These are phyloP conservation scores for Micropoecilia bifurca DNA, from an alignment of 2,797 vertebrate genomes.

Conservation along the genomic window DNA sequence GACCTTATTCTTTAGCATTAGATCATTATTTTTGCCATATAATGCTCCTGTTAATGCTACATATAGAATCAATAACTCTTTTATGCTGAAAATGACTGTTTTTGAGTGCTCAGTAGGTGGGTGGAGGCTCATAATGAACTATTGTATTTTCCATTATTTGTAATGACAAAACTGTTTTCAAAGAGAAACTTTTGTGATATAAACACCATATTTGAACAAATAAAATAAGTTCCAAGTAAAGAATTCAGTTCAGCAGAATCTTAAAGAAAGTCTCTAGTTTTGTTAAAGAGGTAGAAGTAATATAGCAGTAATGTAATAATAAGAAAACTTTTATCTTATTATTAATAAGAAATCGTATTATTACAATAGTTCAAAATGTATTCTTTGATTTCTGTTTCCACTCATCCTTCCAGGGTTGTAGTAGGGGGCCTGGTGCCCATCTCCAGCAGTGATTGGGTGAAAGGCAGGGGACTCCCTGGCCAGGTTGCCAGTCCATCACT, in stretches of 20 bases:
- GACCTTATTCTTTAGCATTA: neutral
- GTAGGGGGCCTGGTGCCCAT: neutral
- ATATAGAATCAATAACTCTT: neutral
- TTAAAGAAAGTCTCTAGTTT: neutral
- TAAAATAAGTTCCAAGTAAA: neutral
- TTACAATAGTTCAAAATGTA: neutral
- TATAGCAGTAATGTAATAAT: too few relatives aligned
- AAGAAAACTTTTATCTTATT: too few relatives aligned
- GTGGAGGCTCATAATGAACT: neutral
- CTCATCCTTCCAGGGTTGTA: too few relatives aligned
- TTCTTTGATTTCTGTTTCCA: neutral
- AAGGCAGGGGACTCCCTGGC: neutral
- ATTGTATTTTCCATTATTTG: neutral
- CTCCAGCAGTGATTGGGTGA: neutral
- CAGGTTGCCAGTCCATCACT: neutral
- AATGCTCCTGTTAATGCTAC: neutral
- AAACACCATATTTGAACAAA: neutral
- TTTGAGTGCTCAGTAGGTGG: neutral
- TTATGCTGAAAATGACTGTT: neutral
- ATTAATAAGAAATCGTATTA: neutral
- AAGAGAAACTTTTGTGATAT: neutral
- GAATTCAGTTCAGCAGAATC: neutral
- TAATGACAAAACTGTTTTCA: neutral
- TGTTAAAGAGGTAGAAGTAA: neutral
- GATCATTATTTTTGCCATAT: neutral